Evolutionary conservation across 23 tunicate genomes (phyloP), one percentile per base, ranked within the genome.

Genomic region (Trididemnum miniatum): DNA sequence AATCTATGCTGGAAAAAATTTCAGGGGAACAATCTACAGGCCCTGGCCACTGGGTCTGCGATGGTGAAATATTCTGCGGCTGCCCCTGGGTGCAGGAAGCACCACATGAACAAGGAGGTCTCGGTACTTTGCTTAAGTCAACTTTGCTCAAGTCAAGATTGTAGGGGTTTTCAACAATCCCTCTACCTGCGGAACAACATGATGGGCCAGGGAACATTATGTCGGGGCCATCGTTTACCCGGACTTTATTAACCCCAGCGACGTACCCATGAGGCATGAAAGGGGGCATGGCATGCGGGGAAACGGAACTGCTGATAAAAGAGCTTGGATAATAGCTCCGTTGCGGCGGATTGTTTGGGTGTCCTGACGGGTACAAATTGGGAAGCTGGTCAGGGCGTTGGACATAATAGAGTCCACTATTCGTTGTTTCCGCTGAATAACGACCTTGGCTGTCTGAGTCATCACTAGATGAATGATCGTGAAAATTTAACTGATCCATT

Each of bases 361-460:
- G 79, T 1, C 75, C 75, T 30, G 31, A 59, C 1, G 57, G 59
- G 59, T 20, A 73, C 57, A 73, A 9, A 39, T 15, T 27, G 26
- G 79, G 59, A 9, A 4, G 2, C 2, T 37, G 79, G 59, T 73
- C 57, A 3, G 39, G 24, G 37, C 75, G 36, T 1, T 35, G 71
- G 54, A 69, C 80, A 20, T 26, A 57, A 35, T 85, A 85, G 20
- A 23, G 31, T 22, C 83, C 77, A 51, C 80, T 78, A 72, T 78
- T 34, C 23, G 84, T 57, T 24, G 83, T 77, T 38, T 64, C 89
- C 23, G 69, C 38, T 1, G 89, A 77, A 0, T 77, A 85, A 2
- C 78, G 86, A 5, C 83, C 89, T 20, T 76, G 81, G 39, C 92
- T 88, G 83, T 88, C 87, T 5, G 87, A 50, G 26, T 89, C 87